Conservation (phyloP, 2,888 invertebrate genomes). For the Mantis religiosa region DNA sequence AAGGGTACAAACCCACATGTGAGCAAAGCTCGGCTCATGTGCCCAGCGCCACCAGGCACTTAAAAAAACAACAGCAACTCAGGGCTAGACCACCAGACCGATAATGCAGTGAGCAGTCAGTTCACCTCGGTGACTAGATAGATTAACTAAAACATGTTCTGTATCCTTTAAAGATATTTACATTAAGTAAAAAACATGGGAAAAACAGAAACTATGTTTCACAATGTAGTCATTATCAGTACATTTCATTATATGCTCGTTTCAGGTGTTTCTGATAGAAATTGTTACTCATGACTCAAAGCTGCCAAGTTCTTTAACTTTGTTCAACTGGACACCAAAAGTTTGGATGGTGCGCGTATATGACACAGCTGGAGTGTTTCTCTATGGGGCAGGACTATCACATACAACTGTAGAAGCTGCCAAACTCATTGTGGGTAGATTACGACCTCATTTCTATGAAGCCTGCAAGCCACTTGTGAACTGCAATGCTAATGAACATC, state of each 20-base stretch:
- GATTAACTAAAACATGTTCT: too few relatives aligned
- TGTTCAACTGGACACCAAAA: conserved; percentile 62
- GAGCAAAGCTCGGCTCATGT: too few relatives aligned
- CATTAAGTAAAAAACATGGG: too few relatives aligned
- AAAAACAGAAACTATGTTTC: too few relatives aligned
- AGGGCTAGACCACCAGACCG: too few relatives aligned
- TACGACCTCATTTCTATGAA: conserved; percentile 90
- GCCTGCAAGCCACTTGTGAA: conserved; percentile 79
- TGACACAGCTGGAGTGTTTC: conserved; percentile 74
- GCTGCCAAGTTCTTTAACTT: conserved; percentile 39
- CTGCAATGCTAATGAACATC: conserved; percentile 11
- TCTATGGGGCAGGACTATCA: conserved; percentile 80
- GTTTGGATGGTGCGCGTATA: conserved; percentile 72
- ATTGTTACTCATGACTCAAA: conserved; percentile 50
- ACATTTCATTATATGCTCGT: conserved; percentile 25
- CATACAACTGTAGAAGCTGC: conserved; percentile 88
- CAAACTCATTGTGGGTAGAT: conserved; percentile 87
- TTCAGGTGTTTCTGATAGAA: conserved; percentile 67
- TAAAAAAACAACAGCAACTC: too few relatives aligned
- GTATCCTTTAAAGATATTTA: too few relatives aligned
- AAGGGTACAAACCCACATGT: too few relatives aligned
- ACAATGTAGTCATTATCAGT: too few relatives aligned
- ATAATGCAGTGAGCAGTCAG: too few relatives aligned
- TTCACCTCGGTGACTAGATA: too few relatives aligned
- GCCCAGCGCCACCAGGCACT: too few relatives aligned